A percentile compares a stretch with the other conserved stretches of the same genome.
phyloP scores from a whole-genome alignment of 2,888 invertebrate genomes.

The Cantharis lateralis region DNA sequence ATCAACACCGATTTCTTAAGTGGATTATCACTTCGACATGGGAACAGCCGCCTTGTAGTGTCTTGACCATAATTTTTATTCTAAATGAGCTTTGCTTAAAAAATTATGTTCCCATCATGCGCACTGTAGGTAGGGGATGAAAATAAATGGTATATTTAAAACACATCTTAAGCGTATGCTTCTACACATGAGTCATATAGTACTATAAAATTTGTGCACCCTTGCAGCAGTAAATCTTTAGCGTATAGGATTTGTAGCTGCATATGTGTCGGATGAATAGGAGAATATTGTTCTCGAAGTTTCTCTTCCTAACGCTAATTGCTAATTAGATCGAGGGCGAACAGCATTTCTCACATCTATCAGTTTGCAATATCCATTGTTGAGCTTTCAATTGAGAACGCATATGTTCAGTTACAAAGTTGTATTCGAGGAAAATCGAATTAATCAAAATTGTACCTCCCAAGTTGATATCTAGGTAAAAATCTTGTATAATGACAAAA shows the following conservation, averaged over 20 bases:
- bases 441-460: background rate
- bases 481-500: no score
- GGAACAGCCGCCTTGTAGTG: background rate
- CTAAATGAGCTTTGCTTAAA: background rate
- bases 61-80: background rate
- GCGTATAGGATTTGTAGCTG: conserved; percentile 17
- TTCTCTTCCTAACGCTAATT: conserved; percentile 12
- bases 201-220: conserved; percentile 28
- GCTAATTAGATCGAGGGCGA: conserved; percentile 19
- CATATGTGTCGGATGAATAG: conserved; percentile 23
- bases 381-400: background rate
- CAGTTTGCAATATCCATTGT: background rate
- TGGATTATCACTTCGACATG: background rate
- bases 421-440: background rate
- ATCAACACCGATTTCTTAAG: background rate
- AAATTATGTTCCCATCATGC: background rate
- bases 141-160: background rate
- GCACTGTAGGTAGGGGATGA: background rate
- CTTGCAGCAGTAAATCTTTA: conserved; percentile 29
- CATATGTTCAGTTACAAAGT: background rate
- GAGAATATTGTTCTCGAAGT: conserved; percentile 17
- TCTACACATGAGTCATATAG: conserved; percentile 22
- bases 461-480: background rate
- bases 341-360: background rate
- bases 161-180: conserved; percentile 16